A percentile compares a stretch with the other conserved stretches of the same genome.
Conservation (phyloP, 2,888 invertebrate species). For the Phania funesta region DNA sequence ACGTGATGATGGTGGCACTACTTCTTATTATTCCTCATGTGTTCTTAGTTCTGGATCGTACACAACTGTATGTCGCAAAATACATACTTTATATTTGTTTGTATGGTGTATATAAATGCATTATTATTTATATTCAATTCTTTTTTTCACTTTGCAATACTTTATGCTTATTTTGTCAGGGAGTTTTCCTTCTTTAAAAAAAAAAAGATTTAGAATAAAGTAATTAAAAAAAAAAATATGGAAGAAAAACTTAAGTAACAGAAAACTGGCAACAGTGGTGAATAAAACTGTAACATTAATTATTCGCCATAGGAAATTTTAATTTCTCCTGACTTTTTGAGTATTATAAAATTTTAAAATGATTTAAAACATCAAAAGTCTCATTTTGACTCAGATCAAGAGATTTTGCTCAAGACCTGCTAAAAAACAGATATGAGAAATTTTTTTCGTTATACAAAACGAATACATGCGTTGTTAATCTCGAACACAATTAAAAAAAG, state of each 20-base stretch:
- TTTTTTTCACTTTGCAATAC: slow-evolving; percentile 1
- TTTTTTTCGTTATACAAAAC: too few relatives aligned
- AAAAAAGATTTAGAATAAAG: slow-evolving; percentile 19
- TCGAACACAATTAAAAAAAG: too few relatives aligned
- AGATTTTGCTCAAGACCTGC: too few relatives aligned
- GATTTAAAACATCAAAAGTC: too few relatives aligned
- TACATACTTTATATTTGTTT: slow-evolving; percentile 54
- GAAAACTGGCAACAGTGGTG: too few relatives aligned
- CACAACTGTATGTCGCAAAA: slow-evolving; percentile 55
- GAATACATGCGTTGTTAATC: too few relatives aligned
- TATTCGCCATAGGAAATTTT: too few relatives aligned
- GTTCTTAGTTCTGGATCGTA: neutral
- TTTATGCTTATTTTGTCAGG: neutral
- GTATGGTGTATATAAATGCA: neutral
- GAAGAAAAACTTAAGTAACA: neutral
- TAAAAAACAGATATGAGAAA: too few relatives aligned
- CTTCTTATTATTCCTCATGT: neutral
- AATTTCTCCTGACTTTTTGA: too few relatives aligned
- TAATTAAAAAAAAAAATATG: slow-evolving; percentile 10
- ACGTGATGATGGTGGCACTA: slow-evolving; percentile 52
- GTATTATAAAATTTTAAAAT: too few relatives aligned
- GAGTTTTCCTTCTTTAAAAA: slow-evolving; percentile 39
- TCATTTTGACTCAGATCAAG: too few relatives aligned
- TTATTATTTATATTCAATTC: slow-evolving; percentile 25
- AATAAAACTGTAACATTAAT: too few relatives aligned